Base-by-base conservation (phyloP, 2,888 invertebrate genomes). In the Gari tellinella region DNA sequence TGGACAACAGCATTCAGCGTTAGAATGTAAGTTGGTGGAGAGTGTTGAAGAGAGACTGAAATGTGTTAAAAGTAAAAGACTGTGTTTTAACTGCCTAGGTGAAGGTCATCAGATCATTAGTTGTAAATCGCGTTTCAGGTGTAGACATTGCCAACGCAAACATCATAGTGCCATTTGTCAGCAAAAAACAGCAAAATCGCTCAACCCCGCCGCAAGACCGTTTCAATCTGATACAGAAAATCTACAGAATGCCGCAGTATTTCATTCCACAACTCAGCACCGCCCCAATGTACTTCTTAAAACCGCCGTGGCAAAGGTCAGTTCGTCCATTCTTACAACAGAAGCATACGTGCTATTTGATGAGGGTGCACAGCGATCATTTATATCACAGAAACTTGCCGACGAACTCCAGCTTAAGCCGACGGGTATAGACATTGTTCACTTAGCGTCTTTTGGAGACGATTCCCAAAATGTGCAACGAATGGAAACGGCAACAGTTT, bases 341-440 rank as follows among this genome's bases (percentile, higher is more conserved):
- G 23, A 31, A 1, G 62, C 72, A 8, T 60, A 60, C 38, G 69
- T 73, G n/a, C 49, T 77, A 25, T 73, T 77, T 49, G 68, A 72
- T 38, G 64, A 77, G 51, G 67, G 68, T 2, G 67, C 67, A 25
- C 55, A 66, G 37, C 23, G 67, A 23, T 66, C 64, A 14, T 79
- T 75, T 45, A 68, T 72, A 19, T 56, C 72, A 0, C 40, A 60
- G 14, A 17, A 67, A 40, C 37, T 75, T 19, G 75, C 72, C 5
- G 40, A 63, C n/a, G 49, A 63, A 65, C 25, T 79, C 12, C n/a
- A 68, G 23, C 51, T 67, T 26, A 15, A 19, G 26, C 46, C 52
- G 14, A 53, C 37, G 0, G 49, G 67, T 15, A 58, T n/a, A 14
- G 72, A 79, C 31, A 49, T 26, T 8, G 25, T 64, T 7, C 19